phyloP scores from a whole-genome alignment of 2,888 invertebrate species.

The Hydrotaea cyrtoneurina region DNA sequence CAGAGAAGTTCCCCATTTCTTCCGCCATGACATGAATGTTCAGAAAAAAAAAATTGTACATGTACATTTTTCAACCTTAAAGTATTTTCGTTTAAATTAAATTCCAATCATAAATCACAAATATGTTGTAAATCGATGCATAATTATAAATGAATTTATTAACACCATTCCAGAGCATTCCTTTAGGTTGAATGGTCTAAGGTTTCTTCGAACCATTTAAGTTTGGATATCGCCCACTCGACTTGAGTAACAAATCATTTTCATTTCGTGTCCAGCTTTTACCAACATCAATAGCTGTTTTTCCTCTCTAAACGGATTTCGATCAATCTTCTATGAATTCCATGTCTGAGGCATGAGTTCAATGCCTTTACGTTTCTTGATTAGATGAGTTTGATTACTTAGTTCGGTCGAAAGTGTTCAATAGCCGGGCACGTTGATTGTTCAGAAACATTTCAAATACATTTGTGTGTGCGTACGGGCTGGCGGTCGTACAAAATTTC shows the following conservation, averaged over 20 bases:
- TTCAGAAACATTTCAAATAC: background rate
- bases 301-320: background rate
- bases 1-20: no score
- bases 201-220: background rate
- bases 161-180: no score
- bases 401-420: constrained; percentile 13
- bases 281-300: no score
- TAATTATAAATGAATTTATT: no score
- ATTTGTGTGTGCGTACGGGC: background rate
- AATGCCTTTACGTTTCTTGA: constrained; percentile 7
- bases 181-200: background rate
- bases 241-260: no score
- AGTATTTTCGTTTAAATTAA: no score
- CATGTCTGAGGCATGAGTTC: constrained; percentile 27
- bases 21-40: no score
- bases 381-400: background rate
- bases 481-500: background rate
- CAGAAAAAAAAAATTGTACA: no score
- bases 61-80: no score
- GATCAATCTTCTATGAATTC: constrained; percentile 29
- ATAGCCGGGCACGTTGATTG: constrained; percentile 8
- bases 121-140: no score
- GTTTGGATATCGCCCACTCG: background rate
- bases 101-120: no score
- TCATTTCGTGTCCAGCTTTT: no score